A percentile compares a stretch with the other conserved stretches of the same genome.
Conservation (phyloP, 2,113 vertebrate genomes). For the Grallaria varia region DNA sequence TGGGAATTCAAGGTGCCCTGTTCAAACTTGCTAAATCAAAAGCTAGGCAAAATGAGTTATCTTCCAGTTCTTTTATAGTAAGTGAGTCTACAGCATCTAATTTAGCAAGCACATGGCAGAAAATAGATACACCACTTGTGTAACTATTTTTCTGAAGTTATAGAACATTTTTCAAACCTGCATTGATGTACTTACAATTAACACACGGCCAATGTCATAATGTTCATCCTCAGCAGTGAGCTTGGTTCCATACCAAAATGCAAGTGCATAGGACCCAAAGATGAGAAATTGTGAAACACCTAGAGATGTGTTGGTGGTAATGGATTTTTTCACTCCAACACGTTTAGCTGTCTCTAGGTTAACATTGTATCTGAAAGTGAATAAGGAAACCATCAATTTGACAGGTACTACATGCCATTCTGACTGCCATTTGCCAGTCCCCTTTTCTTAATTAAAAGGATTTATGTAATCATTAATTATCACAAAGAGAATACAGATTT, state of each 20-base stretch:
- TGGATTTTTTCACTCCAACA: slow-evolving; percentile 80
- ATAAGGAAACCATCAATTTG: not conserved
- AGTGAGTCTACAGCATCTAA: not conserved
- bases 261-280: slow-evolving; percentile 80
- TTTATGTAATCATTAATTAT: not conserved
- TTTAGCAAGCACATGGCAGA: not conserved
- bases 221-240: slow-evolving; percentile 73
- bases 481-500: not conserved
- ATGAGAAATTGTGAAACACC: slow-evolving; percentile 79
- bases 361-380: slow-evolving; percentile 69
- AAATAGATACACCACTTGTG: not conserved
- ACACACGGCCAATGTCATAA: slow-evolving; percentile 77
- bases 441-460: not conserved
- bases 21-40: not conserved
- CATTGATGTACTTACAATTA: slow-evolving; percentile 77
- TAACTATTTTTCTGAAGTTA: not conserved
- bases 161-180: not conserved
- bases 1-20: not conserved
- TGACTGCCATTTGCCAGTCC: not conserved
- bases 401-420: not conserved
- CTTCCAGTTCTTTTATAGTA: not conserved
- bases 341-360: slow-evolving; percentile 77
- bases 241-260: slow-evolving; percentile 87
- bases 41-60: not conserved
- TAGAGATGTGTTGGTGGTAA: slow-evolving; percentile 74